Base-by-base conservation (phyloP, 2,888 invertebrate species). In the Leucophenga maculata region DNA sequence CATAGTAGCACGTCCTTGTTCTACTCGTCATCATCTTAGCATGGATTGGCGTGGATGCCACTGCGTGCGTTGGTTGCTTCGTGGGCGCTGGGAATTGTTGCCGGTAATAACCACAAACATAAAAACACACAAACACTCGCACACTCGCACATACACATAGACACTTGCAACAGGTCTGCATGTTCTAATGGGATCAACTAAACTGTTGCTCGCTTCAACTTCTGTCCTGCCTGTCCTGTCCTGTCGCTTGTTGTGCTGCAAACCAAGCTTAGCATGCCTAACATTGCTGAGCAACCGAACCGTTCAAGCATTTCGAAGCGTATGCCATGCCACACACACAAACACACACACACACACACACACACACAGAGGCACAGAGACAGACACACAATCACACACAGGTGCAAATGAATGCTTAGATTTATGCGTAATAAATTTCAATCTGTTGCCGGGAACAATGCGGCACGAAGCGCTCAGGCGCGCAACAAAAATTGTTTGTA, bases 391-490 rank as follows among this genome's bases (percentile, higher is more conserved):
- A 20, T 46, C 4, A 55, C 18, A n/a, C 57, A 68, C 83, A 84
- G 86, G 82, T 86, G 84, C 78, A 72, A 84, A 77, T 78, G 83
- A 80, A 84, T 80, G 84, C 80, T 81, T 79, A 81, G 85, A 86
- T 86, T 87, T 86, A 87, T 86, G 85, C 82, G 79, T 85, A 86
- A 86, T 86, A 86, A 86, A 86, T 87, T 86, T 83, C 83, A 86
- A 87, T 86, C 80, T 85, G 78, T 84, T 85, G 82, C 84, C 80
- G 77, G 52, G 68, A 55, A 26, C 31, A 59, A 59, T 39, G 50
- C 50, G 52, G 60, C 32, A 64, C 39, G 39, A 39, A 39, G 39
- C 39, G 39, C 39, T 6, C 39, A 39, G 11, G 26, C 32, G 65
- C 22, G n/a, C 9, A 52, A 65, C n/a, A 31, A 31, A 26, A 31